phyloP scores from a whole-genome alignment of 37 sponge, comb jelly and placozoan species.

The Theonella swinhoei region DNA sequence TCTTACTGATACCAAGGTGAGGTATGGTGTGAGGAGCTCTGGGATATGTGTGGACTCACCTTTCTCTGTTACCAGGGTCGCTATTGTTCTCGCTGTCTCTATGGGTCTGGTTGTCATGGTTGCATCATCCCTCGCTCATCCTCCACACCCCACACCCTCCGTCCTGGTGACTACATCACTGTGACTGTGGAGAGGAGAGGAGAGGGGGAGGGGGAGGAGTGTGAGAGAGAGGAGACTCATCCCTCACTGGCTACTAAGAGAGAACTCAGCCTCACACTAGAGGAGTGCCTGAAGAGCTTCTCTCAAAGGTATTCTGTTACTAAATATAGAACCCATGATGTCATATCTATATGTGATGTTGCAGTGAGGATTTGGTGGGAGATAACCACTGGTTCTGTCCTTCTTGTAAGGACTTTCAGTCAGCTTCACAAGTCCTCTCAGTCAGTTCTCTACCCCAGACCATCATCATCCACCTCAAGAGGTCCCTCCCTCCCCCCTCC shows the following conservation, averaged over 20 bases:
- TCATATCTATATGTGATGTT: neutral
- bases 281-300: conserved; percentile 63
- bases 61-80: conserved; percentile 25
- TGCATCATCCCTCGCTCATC: conserved; percentile 31
- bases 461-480: conserved; percentile 76
- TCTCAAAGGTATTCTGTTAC: conserved; percentile 45
- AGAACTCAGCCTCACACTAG: conserved; percentile 26
- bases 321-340: too few relatives aligned
- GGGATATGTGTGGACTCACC: neutral
- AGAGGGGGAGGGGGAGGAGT: neutral
- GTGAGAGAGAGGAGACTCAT: conserved; percentile 24
- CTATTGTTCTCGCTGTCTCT: conserved; percentile 68
- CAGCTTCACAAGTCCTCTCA: conserved; percentile 21
- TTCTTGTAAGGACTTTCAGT: conserved; percentile 36
- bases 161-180: conserved; percentile 63
- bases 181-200: conserved; percentile 5
- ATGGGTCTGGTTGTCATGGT: conserved; percentile 37
- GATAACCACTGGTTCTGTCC: conserved; percentile 81
- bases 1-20: conserved; percentile 49
- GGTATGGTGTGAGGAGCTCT: neutral
- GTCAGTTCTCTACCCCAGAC: conserved; percentile 50
- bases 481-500: conserved; percentile 15
- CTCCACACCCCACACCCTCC: conserved; percentile 18
- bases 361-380: conserved; percentile 59
- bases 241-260: conserved; percentile 38